Conservation (phyloP, 2,113 vertebrate species). For the Corynorhinus townsendii region DNA sequence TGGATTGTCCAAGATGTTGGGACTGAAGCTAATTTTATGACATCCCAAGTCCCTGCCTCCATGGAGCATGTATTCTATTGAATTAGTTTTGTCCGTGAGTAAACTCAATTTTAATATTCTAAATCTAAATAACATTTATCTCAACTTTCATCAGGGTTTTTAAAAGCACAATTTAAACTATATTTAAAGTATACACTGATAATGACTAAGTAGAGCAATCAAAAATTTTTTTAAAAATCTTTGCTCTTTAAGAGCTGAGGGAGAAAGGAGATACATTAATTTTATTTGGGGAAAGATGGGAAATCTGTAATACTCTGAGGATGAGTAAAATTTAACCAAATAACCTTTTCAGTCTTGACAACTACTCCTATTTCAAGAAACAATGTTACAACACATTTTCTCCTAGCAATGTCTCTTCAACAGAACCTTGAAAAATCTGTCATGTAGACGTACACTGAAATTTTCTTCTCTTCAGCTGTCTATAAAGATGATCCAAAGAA, state of each 20-base stretch:
- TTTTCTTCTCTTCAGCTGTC: background rate
- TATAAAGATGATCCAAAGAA: background rate
- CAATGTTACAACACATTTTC: background rate
- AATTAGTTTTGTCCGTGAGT: background rate
- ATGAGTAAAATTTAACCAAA: constrained; percentile 28
- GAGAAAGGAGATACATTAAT: background rate
- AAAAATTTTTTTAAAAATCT: background rate
- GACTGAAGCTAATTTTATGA: background rate
- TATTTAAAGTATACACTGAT: background rate
- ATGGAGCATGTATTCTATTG: background rate
- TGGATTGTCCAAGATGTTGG: background rate
- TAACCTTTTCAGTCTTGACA: background rate
- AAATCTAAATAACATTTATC: background rate
- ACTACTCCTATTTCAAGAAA: background rate
- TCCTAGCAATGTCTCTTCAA: constrained; percentile 10
- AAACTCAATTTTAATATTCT: background rate
- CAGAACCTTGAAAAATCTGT: background rate
- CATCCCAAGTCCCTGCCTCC: background rate
- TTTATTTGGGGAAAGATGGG: background rate
- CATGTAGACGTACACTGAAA: background rate
- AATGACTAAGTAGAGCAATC: background rate
- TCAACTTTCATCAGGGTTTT: background rate
- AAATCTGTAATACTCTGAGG: background rate
- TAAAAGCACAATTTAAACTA: background rate
- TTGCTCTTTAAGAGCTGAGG: background rate